Base-by-base conservation (phyloP, 1,140 invertebrate species). In the Wasmannia auropunctata region DNA sequence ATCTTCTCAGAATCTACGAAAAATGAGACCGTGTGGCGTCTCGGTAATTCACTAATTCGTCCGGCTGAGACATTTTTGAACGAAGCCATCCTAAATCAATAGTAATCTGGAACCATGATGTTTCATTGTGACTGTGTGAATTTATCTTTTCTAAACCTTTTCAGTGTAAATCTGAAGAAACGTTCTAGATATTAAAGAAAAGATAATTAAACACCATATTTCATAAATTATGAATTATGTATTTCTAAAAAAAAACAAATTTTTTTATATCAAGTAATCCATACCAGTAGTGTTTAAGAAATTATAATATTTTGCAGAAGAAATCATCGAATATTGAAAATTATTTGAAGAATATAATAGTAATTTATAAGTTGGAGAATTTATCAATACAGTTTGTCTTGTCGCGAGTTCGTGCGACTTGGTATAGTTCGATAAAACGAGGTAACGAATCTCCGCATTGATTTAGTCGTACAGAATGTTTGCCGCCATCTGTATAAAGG, bases 401-500 rank as follows among this genome's bases (percentile, higher is more conserved):
- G 60, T 85, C 16, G 5, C 16, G 65, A 83, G 37, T 51, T 51
- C n/a, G 49, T 56, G 43, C 49, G 46, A 70, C 58, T 89, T 54
- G 62, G 58, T 49, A n/a, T n/a, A 28, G 14, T 60, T 40, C 56
- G 62, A 88, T 69, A 81, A 63, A 46, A 80, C 43, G 74, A 70
- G 60, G 79, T 86, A 88, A 88, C 69, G 69, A 86, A 91, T 89
- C 75, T 89, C 90, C 62, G 67, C 85, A 89, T 90, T 92, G 84
- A 92, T 92, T 90, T 89, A 56, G 80, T 80, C 60, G 83, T 81
- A 90, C 88, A 75, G 86, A 88, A 87, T 91, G 86, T 91, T 88
- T 83, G 80, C 74, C 81, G 87, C 72, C 86, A 86, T 91, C 84
- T 74, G 77, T 86, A 84, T 77, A 87, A 87, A 88, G 80, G 76